Conservation (phyloP, 2,797 vertebrate species). For the Philypnodon macrostomus region DNA sequence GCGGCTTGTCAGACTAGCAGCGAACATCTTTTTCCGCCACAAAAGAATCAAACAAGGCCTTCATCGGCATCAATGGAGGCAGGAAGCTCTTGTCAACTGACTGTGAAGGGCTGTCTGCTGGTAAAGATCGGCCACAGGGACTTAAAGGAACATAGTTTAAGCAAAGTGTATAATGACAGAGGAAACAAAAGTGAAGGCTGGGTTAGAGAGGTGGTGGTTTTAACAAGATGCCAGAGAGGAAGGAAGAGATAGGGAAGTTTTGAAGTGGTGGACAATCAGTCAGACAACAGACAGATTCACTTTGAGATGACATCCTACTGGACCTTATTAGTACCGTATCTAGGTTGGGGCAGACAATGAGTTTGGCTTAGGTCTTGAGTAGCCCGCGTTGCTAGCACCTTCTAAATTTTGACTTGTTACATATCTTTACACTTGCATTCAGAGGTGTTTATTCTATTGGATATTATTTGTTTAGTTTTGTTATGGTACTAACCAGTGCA, state of each 20-base stretch:
- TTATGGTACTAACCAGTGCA: too few species aligned
- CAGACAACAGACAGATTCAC: too few species aligned
- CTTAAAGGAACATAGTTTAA: constrained; percentile 6
- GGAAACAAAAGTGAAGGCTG: constrained; percentile 20
- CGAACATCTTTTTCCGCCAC: constrained; percentile 40
- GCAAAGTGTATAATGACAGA: constrained; percentile 6
- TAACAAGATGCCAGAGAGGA: constrained; percentile 40
- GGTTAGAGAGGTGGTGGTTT: constrained; percentile 25
- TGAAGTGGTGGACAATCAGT: constrained; percentile 18
- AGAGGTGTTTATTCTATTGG: too few species aligned
- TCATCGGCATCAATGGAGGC: constrained; percentile 32
- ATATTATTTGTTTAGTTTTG: too few species aligned
- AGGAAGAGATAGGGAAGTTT: constrained; percentile 39
- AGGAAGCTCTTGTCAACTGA: constrained; percentile 37
- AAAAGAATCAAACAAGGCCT: constrained; percentile 49
- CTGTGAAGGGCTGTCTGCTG: constrained; percentile 16
- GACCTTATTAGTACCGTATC: too few species aligned
- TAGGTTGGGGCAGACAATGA: too few species aligned
- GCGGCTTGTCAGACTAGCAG: constrained; percentile 51
- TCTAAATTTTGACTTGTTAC: too few species aligned
- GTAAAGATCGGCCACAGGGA: constrained; percentile 15
- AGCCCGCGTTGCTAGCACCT: too few species aligned
- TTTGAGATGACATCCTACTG: too few species aligned
- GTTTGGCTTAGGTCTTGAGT: too few species aligned
- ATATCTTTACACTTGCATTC: too few species aligned